Conservation (phyloP, 2,888 invertebrate genomes). For the Ptilodon capucinus region DNA sequence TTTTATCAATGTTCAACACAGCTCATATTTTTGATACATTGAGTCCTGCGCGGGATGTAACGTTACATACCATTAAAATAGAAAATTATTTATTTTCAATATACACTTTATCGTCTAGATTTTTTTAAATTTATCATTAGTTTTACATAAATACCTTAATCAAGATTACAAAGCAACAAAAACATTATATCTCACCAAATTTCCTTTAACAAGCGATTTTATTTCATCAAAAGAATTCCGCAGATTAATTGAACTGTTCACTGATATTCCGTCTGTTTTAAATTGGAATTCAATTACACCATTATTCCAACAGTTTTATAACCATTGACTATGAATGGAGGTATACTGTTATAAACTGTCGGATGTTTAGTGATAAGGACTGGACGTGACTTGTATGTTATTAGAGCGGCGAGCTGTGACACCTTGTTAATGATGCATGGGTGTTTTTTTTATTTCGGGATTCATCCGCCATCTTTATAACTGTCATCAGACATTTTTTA, state of each 20-base stretch:
- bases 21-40: too few species aligned
- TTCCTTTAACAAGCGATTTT: constrained; percentile 10
- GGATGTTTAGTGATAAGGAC: not conserved
- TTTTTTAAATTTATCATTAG: too few species aligned
- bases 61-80: too few species aligned
- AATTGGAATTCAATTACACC: constrained; percentile 19
- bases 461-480: too few species aligned
- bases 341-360: not conserved
- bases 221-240: constrained; percentile 5
- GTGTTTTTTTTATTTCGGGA: not conserved
- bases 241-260: constrained; percentile 2
- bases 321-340: not conserved
- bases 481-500: too few species aligned
- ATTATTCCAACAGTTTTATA: constrained; percentile 16
- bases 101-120: too few species aligned
- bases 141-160: too few species aligned
- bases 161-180: too few species aligned
- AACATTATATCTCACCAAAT: constrained; percentile 1
- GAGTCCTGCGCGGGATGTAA: too few species aligned
- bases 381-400: not conserved
- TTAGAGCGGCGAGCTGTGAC: not conserved
- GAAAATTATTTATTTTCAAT: too few species aligned
- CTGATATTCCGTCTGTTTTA: constrained; percentile 14
- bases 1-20: too few species aligned
- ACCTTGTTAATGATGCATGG: not conserved